A percentile compares a stretch with the other conserved stretches of the same genome.
These are phyloP conservation scores for Numenius phaeopus DNA, from an alignment of 2,797 vertebrate genomes.

Conservation along the genomic window DNA sequence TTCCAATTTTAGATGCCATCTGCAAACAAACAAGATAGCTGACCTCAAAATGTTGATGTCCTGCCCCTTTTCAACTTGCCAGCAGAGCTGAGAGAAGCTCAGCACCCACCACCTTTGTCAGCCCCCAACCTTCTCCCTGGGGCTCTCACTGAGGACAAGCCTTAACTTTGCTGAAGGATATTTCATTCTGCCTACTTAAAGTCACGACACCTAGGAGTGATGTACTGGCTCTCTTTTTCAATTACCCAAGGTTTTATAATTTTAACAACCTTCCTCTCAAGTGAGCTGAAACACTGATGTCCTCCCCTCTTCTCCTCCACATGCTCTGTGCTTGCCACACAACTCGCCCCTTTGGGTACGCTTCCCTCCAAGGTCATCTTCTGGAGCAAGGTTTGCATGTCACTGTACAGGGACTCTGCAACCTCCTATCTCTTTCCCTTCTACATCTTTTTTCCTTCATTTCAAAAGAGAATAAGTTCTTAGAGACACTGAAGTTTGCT, in stretches of 20 bases:
- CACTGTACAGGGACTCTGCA: not conserved
- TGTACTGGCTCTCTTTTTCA: not conserved
- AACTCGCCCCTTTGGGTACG: accelerated
- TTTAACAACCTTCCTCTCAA: not conserved
- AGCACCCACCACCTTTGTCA: not conserved
- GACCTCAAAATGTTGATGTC: not conserved
- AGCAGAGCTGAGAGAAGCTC: not conserved
- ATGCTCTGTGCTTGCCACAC: not conserved
- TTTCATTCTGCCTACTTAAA: not conserved
- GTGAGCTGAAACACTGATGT: not conserved
- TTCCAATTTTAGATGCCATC: not conserved
- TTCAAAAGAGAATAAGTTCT: not conserved
- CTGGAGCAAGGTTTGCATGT: not conserved
- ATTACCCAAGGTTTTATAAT: not conserved
- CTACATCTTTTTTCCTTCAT: not conserved
- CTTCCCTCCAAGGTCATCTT: not conserved
- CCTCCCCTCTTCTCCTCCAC: not conserved
- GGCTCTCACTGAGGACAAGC: not conserved
- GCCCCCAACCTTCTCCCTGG: not conserved
- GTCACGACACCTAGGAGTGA: not conserved
- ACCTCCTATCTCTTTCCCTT: not conserved
- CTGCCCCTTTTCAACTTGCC: not conserved
- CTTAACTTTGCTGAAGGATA: not conserved
- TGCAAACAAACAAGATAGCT: not conserved
- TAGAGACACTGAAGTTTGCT: not conserved